Percentiles rank a stretch among this genome's conserved stretches.
These are phyloP conservation scores for Alauda arvensis DNA, from an alignment of 2,797 vertebrate genomes.

Conservation along the genomic window DNA sequence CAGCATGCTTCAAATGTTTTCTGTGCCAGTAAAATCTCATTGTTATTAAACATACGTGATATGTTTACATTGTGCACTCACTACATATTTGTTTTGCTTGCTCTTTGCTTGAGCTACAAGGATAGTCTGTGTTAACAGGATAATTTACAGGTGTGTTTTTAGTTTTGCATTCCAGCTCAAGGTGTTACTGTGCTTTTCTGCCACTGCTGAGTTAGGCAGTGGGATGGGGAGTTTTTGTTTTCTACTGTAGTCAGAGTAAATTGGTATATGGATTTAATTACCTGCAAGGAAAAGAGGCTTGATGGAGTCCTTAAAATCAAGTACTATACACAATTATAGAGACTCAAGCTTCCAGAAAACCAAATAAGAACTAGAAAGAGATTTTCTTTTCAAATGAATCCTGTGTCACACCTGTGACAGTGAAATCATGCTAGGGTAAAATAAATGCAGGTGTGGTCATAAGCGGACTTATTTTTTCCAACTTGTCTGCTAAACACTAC, in stretches of 20 bases:
- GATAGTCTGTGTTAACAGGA: background rate
- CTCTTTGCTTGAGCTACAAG: background rate
- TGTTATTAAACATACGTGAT: background rate
- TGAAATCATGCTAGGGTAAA: background rate
- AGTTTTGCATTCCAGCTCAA: background rate
- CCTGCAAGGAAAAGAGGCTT: background rate
- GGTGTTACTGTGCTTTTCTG: background rate
- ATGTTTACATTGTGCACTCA: background rate
- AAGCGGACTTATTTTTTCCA: background rate
- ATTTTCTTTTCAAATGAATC: background rate
- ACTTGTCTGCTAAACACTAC: background rate
- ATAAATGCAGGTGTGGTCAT: background rate
- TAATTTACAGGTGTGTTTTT: background rate
- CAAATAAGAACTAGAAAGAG: background rate
- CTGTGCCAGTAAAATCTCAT: background rate
- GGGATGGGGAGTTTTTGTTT: background rate
- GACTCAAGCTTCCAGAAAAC: background rate
- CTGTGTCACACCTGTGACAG: background rate
- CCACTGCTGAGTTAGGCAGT: background rate
- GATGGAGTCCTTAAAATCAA: background rate
- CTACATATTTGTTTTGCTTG: background rate
- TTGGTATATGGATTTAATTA: conserved; percentile 16
- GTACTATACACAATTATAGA: background rate
- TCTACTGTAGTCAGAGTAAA: background rate
- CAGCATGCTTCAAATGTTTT: background rate